Base-by-base conservation (phyloP, 2,888 invertebrate genomes). In the Eupithecia exiguata region DNA sequence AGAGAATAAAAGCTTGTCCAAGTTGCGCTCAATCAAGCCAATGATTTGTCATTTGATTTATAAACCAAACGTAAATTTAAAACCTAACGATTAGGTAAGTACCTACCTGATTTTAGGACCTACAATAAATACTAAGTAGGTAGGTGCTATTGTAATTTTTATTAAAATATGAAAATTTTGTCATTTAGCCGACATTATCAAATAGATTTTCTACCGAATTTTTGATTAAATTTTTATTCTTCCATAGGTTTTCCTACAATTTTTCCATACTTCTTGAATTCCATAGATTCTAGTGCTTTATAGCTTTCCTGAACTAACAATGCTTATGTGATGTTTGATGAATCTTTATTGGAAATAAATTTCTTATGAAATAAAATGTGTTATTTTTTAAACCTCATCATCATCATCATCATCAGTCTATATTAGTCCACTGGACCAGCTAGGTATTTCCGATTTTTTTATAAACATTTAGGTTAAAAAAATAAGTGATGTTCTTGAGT, bases 341-440 rank as follows among this genome's bases (percentile, higher is more conserved):
- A 85, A 88, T 86, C 88, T 86, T 66, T 86, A 46, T 85, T 85
- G 84, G 86, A 86, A 91, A 89, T 91, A 89, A 88, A 91, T 87
- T 87, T 90, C 87, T 90, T 82, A 84, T 80, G 83, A 85, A 69
- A 74, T n/a, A 62, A 35, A 66, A 18, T 9, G 62, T 77, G 74
- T 86, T 86, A 87, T 84, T 87, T 35, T 62, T 62, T 1, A 18
- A 61, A 25, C 53, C 53, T 4, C 10, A 53, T n/a, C n/a, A n/a
- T n/a, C n/a, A n/a, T n/a, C n/a, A n/a, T n/a, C n/a, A n/a, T n/a
- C n/a, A n/a, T n/a, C n/a, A n/a, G n/a, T n/a, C n/a, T n/a, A n/a
- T n/a, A n/a, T n/a, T n/a, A n/a, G n/a, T n/a, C n/a, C n/a, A n/a
- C n/a, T n/a, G n/a, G n/a, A n/a, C n/a, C n/a, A n/a, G n/a, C n/a